Evolutionary conservation across 2,888 invertebrate species (phyloP).

Genomic region (Conchocele bisecta): DNA sequence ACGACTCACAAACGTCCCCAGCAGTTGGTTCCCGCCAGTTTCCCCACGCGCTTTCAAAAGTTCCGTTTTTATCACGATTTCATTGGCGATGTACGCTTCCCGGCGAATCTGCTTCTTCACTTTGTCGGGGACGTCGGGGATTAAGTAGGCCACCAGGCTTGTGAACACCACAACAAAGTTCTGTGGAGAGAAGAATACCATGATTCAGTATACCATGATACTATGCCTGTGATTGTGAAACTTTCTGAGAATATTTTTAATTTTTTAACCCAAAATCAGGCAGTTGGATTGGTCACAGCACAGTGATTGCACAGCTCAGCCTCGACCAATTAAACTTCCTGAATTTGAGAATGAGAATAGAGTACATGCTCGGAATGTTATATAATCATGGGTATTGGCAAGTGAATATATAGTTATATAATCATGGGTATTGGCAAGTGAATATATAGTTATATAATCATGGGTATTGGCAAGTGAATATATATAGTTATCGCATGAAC

Average conservation of each 20-base stretch:
- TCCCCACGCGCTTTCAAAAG: constrained; percentile 85
- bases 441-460: no score
- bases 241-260: background rate
- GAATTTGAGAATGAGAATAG: no score
- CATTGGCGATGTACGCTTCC: constrained; percentile 95
- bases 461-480: no score
- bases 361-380: no score
- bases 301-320: no score
- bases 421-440: no score
- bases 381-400: no score
- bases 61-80: constrained; percentile 93
- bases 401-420: no score
- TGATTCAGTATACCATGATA: background rate
- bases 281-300: background rate
- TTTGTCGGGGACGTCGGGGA: constrained; percentile 94
- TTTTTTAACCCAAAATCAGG: background rate
- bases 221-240: no score
- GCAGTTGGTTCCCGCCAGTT: constrained; percentile 68
- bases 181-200: constrained; percentile 85
- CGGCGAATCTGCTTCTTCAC: constrained; percentile 93
- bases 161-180: constrained; percentile 96
- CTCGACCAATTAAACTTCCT: no score
- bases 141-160: constrained; percentile 95
- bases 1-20: constrained; percentile 12
- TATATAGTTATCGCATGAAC: no score